A percentile compares a stretch with the other conserved stretches of the same genome.
Evolutionary conservation across 2,888 invertebrate genomes (phyloP).

Genomic region (Pantelozetes paolii): DNA sequence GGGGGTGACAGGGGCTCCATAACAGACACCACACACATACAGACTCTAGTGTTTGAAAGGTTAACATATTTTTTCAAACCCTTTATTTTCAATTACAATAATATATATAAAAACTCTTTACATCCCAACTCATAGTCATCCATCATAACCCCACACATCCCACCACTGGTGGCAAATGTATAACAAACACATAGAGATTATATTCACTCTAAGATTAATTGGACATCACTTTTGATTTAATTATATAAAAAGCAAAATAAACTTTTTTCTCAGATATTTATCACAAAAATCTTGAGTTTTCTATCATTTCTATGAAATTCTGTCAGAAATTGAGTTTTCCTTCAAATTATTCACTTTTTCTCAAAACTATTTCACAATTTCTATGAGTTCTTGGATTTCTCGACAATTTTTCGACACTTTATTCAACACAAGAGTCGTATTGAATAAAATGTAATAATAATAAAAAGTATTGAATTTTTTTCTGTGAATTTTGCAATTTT

Average conservation of each 20-base stretch:
- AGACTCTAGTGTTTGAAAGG: not conserved
- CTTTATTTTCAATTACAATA: not conserved
- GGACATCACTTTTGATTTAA: conserved; percentile 22
- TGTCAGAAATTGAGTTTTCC: not conserved
- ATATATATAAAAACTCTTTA: not conserved
- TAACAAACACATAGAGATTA: not conserved
- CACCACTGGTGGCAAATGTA: not conserved
- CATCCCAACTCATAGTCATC: not conserved
- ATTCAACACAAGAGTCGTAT: not conserved
- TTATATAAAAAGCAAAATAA: not conserved
- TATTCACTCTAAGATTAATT: conserved; percentile 5
- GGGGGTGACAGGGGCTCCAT: not conserved
- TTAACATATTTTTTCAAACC: not conserved
- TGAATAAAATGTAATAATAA: not conserved
- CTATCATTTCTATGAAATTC: not conserved
- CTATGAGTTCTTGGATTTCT: not conserved
- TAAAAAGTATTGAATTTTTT: not conserved
- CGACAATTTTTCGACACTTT: conserved; percentile 22
- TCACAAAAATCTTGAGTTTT: not conserved
- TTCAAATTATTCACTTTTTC: too few relatives aligned
- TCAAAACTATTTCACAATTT: too few relatives aligned
- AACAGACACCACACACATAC: conserved; percentile 7
- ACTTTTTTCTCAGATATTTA: not conserved
- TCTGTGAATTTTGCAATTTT: too few relatives aligned
- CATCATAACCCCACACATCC: conserved; percentile 2